Percentiles rank a stretch among this genome's conserved stretches.
Evolutionary conservation across 2,888 invertebrate species (phyloP).

Genomic region (Creontiades dilutus): DNA sequence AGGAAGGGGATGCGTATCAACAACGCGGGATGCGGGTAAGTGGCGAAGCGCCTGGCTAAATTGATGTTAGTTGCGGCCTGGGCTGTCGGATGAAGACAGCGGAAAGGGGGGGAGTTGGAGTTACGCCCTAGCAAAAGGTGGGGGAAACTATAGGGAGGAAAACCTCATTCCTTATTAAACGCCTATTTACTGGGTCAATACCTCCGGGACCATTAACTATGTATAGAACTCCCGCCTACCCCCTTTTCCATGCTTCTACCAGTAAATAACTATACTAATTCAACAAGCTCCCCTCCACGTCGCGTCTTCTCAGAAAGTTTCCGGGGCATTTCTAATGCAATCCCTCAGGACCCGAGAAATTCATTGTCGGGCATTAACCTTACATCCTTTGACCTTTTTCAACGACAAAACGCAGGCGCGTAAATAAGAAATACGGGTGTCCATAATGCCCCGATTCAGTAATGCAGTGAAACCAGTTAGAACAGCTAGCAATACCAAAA

Average conservation of each 20-base stretch:
- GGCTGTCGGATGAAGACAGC: conserved; percentile 7
- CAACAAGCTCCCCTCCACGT: neutral
- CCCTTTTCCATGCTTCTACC: neutral
- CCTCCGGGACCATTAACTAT: conserved; percentile 47
- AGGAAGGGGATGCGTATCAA: neutral
- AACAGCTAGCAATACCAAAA: too few species aligned
- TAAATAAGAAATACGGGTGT: neutral
- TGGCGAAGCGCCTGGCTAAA: conserved; percentile 36
- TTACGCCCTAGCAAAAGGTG: neutral
- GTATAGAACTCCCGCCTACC: neutral
- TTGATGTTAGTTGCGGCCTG: conserved; percentile 35
- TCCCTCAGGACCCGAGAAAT: neutral
- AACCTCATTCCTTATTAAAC: conserved; percentile 58
- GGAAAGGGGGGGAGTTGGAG: neutral
- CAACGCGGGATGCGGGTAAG: conserved; percentile 2
- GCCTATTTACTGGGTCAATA: conserved; percentile 62
- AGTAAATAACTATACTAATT: conserved; percentile 62
- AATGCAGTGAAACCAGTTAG: too few species aligned
- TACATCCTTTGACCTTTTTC: neutral
- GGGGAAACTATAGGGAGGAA: conserved; percentile 1
- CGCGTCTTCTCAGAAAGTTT: neutral
- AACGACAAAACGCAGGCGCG: neutral
- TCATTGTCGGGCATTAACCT: conserved; percentile 10
- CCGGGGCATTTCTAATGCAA: conserved; percentile 43
- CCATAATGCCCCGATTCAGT: too few species aligned